Evolutionary conservation across 2,888 invertebrate species (phyloP).

Genomic region (Pristionchus mayeri): DNA sequence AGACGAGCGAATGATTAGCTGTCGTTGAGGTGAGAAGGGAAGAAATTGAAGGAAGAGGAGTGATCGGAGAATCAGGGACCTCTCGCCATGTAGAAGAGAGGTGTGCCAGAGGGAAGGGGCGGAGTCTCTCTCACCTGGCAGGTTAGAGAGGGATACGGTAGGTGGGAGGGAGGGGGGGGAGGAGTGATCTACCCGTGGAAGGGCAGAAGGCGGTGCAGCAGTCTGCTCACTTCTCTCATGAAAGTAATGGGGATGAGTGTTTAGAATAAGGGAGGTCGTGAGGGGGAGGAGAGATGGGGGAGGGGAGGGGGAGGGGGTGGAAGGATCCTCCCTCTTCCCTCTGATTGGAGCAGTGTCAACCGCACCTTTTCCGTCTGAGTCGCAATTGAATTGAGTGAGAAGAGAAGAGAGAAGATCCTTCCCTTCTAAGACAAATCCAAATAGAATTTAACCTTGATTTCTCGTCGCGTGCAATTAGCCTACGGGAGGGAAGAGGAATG

Average conservation of each 20-base stretch:
- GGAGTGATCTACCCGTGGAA: constrained; percentile 5
- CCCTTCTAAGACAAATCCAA: constrained; percentile 49
- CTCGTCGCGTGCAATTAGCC: constrained; percentile 48
- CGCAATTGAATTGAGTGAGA: constrained; percentile 44
- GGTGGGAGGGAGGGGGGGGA: not conserved
- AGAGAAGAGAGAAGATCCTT: constrained; percentile 18
- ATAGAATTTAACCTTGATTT: constrained; percentile 50
- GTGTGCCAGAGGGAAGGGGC: not conserved
- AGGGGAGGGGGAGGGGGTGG: no score
- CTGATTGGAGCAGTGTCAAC: not conserved
- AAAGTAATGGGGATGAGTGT: constrained; percentile 1
- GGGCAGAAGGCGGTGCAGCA: not conserved
- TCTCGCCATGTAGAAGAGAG: not conserved
- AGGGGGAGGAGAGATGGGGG: no score
- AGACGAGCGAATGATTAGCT: not conserved
- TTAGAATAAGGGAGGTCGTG: constrained; percentile 5
- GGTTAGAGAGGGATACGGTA: not conserved
- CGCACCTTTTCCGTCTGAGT: constrained; percentile 49
- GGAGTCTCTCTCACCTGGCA: constrained; percentile 5
- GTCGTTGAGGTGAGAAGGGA: not conserved
- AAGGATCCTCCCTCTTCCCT: not conserved
- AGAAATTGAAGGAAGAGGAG: not conserved
- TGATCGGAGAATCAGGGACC: no score
- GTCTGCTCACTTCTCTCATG: constrained; percentile 1
- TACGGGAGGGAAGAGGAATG: constrained; percentile 36